A percentile compares a stretch with the other conserved stretches of the same genome.
phyloP scores from a whole-genome alignment of 2,888 invertebrate genomes.

The Habrosyne pyritoides region DNA sequence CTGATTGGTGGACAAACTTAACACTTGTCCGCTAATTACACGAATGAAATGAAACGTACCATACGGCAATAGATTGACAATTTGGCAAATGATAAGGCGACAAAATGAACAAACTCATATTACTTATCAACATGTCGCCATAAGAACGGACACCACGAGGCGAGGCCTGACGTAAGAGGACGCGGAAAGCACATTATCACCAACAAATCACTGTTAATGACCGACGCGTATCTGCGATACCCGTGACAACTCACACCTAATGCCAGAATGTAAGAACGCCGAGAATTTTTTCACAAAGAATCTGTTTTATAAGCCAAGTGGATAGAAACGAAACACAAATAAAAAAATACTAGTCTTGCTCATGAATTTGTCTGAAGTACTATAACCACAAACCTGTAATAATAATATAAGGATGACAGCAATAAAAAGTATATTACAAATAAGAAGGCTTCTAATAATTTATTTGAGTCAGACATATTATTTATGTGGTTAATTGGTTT shows the following conservation, averaged over 20 bases:
- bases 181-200: constrained; percentile 47
- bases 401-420: too few species aligned
- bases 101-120: constrained; percentile 1
- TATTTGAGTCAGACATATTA: too few species aligned
- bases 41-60: background rate
- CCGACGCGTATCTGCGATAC: constrained; percentile 26
- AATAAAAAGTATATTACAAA: too few species aligned
- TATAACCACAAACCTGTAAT: too few species aligned
- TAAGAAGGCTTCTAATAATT: too few species aligned
- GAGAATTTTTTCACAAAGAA: background rate
- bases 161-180: constrained; percentile 24
- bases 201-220: constrained; percentile 50
- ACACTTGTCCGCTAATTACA: background rate
- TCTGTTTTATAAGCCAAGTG: background rate
- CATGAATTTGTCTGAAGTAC: too few species aligned
- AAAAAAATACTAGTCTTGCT: too few species aligned
- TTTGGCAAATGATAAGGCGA: constrained; percentile 5
- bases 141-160: constrained; percentile 17
- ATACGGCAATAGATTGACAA: constrained; percentile 3
- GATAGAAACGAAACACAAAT: background rate
- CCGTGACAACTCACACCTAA: constrained; percentile 7
- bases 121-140: constrained; percentile 9
- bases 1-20: background rate
- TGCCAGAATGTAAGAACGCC: background rate
- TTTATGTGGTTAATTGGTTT: too few species aligned